phyloP scores from a whole-genome alignment of 1,140 invertebrate genomes.

The Drosophila kurseongensis region DNA sequence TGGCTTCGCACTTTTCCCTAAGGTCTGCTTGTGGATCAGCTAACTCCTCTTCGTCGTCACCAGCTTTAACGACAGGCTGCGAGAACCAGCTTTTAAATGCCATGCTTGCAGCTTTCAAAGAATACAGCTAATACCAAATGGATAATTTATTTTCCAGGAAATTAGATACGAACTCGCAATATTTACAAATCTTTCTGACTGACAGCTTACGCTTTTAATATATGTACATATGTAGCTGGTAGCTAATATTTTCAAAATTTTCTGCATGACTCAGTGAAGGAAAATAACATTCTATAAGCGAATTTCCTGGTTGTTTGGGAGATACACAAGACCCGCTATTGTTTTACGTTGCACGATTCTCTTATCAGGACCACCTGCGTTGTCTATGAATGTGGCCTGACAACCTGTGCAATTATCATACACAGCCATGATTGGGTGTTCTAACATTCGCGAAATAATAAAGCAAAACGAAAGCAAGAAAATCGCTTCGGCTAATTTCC shows the following conservation, averaged over 20 bases:
- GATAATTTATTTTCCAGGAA: neutral
- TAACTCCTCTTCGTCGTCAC: conserved; percentile 88
- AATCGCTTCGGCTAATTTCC: conserved; percentile 18
- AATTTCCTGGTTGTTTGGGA: neutral
- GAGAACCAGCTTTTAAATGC: conserved; percentile 64
- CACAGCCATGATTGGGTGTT: conserved; percentile 10
- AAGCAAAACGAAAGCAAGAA: conserved; percentile 10
- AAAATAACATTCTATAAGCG: neutral
- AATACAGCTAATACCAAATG: neutral
- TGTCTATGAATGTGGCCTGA: conserved; percentile 12
- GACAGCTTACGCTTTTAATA: neutral
- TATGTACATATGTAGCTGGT: too few relatives aligned
- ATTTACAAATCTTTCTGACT: neutral
- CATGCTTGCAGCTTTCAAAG: conserved; percentile 40
- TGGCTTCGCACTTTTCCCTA: conserved; percentile 87
- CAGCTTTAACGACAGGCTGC: conserved; percentile 88
- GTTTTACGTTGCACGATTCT: neutral
- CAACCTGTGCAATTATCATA: conserved; percentile 27
- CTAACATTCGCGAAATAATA: neutral
- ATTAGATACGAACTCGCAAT: too few relatives aligned
- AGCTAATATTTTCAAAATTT: too few relatives aligned
- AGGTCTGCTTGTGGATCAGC: conserved; percentile 91
- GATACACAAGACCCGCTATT: neutral
- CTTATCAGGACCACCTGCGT: conserved; percentile 27
- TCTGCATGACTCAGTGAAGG: too few relatives aligned